Percentiles rank a stretch among this genome's conserved stretches.
phyloP scores from a whole-genome alignment of 2,113 vertebrate species.

The Lamprotornis superbus region DNA sequence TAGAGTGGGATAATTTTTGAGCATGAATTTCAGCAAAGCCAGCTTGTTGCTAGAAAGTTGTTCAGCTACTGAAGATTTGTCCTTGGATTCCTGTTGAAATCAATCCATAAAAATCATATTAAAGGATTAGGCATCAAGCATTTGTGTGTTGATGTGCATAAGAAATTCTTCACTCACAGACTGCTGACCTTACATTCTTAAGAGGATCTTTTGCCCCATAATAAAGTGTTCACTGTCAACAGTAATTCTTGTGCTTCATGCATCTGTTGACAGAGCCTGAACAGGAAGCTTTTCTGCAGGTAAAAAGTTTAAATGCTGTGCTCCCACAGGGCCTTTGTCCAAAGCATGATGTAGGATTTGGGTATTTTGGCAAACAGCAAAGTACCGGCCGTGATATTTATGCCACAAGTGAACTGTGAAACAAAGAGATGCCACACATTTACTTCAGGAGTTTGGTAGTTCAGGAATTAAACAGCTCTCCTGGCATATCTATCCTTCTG shows the following conservation, averaged over 20 bases:
- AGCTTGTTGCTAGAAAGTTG: neutral
- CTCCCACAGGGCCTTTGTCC: neutral
- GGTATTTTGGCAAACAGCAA: neutral
- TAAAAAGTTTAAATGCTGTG: neutral
- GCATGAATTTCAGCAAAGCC: neutral
- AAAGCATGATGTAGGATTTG: neutral
- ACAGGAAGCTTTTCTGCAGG: slow-evolving; percentile 28
- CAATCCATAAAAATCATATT: slow-evolving; percentile 68
- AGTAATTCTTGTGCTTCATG: slow-evolving; percentile 33
- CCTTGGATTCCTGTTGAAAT: slow-evolving; percentile 52
- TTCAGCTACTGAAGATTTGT: slow-evolving; percentile 11
- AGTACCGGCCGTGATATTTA: neutral
- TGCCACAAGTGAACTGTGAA: neutral
- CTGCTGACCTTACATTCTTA: slow-evolving; percentile 66
- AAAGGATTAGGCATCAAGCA: slow-evolving; percentile 62
- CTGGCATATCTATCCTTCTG: neutral
- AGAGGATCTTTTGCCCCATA: slow-evolving; percentile 57
- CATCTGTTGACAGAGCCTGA: slow-evolving; percentile 31
- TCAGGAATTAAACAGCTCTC: neutral
- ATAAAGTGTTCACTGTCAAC: slow-evolving; percentile 69
- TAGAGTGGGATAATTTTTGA: neutral
- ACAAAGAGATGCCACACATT: neutral
- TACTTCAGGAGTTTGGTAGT: neutral
- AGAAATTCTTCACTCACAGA: slow-evolving; percentile 53
- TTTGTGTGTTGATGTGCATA: slow-evolving; percentile 54